Base-by-base conservation (phyloP, 2,797 vertebrate genomes). In the Uromys caudimaculatus region DNA sequence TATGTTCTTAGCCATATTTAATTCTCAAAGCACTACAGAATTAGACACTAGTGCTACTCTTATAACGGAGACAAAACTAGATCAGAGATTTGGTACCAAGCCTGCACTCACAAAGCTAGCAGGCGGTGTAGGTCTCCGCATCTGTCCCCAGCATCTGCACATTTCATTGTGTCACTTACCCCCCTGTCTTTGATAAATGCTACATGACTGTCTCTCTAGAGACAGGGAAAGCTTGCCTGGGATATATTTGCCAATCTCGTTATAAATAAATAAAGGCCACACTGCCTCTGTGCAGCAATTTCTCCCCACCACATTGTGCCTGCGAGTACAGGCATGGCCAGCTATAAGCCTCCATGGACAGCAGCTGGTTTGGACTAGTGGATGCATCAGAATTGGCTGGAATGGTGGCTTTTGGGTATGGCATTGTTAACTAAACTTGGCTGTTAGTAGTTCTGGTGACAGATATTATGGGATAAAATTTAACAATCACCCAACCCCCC, bases 381-480 rank as follows among this genome's bases (percentile, higher is more conserved):
- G 52, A 60, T 38, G 88, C 19, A 60, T 41, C 44, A 32, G 67
- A 94, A 82, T 62, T 54, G 73, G 5, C 41, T 56, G 23, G 41
- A 82, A 38, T 23, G 21, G 52, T 44, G 64, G 81, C 50, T 78
- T 83, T 47, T 21, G 64, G 47, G 24, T 16, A 29, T 35, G 77
- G 89, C 1, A 8, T 4, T 60, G n/a, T 77, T 88, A 90, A 83
- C 38, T 77, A 79, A 0, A 69, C 17, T 81, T 92, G 78, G 56
- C n/a, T 84, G 29, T 44, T 73, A 73, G 23, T 92, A 6, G 11
- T 78, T 93, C 62, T 91, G 52, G n/a, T 71, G 81, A 77, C 56
- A 89, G 84, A 91, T 62, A 93, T 54, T 52, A 16, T 60, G 83
- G 79, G n/a, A 95, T 50, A 95, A 94, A 93, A 92, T 89, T 83